A percentile compares a stretch with the other conserved stretches of the same genome.
phyloP scores from a whole-genome alignment of 2,113 vertebrate genomes.

The Neotragus pygmaeus region DNA sequence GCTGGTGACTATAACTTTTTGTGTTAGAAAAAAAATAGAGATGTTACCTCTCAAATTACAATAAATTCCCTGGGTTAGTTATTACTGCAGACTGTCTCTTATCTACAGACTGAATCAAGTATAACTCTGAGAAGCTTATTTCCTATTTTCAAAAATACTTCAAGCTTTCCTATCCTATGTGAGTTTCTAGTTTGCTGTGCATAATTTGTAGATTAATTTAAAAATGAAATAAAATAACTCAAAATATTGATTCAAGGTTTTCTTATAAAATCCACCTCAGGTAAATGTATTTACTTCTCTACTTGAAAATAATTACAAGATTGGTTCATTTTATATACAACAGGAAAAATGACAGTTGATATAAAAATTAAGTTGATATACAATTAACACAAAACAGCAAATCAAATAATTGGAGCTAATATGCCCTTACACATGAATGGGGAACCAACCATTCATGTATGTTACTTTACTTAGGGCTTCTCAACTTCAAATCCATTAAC shows the following conservation, averaged over 20 bases:
- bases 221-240: constrained; percentile 48
- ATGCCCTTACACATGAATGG: background rate
- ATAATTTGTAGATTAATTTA: constrained; percentile 36
- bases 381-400: constrained; percentile 50
- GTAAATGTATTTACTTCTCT: constrained; percentile 38
- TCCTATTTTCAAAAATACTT: constrained; percentile 57
- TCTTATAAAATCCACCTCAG: constrained; percentile 55
- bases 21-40: constrained; percentile 38
- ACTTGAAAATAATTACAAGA: constrained; percentile 51
- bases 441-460: background rate
- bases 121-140: constrained; percentile 32
- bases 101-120: constrained; percentile 52
- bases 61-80: constrained; percentile 56
- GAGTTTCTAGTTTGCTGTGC: constrained; percentile 7
- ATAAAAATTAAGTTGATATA: constrained; percentile 48
- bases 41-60: constrained; percentile 29
- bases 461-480: constrained; percentile 4
- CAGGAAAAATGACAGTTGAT: constrained; percentile 35
- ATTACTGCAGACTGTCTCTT: constrained; percentile 39
- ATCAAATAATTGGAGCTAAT: constrained; percentile 31
- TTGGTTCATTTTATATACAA: constrained; percentile 50
- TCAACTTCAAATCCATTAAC: constrained; percentile 26
- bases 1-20: constrained; percentile 70
- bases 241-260: constrained; percentile 40
- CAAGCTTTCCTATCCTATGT: constrained; percentile 13